Base-by-base conservation (phyloP, 2,113 vertebrate species). In the Psittacus erithacus region DNA sequence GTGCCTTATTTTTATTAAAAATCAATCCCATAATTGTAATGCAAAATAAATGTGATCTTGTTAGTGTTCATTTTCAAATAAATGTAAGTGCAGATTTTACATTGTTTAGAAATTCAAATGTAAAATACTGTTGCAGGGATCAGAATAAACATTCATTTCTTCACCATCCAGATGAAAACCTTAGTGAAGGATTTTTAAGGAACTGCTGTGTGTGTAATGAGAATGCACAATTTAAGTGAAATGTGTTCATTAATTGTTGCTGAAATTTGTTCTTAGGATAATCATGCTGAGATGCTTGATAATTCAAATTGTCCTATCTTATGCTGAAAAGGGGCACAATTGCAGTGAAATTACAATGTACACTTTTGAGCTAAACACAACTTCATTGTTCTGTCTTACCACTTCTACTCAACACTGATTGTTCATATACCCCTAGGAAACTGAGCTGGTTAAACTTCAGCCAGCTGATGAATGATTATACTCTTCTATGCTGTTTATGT, bases 1-100 rank as follows among this genome's bases (percentile, higher is more conserved):
- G 4, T 85, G 47, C 29, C 44, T 86, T 92, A 35, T 76, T 84
- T 92, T 84, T 35, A 38, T 44, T 49, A 89, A 52, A 31, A 71
- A 65, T 82, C 41, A 69, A 76, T 44, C 15, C 35, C 3, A 1
- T 38, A 43, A 24, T 62, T 90, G 14, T 62, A 79, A 80, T 65
- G 22, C 57, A 88, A 86, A 92, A 68, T 46, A 86, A 83, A 64
- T 50, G 3, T 44, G 44, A 50, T 70, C 23, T 90, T 47, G 5
- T 65, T 89, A 44, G n/a, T 35, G 16, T 65, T 95, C 20, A 41
- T 59, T 94, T 93, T 81, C 39, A 95, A 86, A 50, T 71, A 86
- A 52, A 67, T 22, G 0, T 39, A 80, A 68, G 22, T 27, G 44
- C 67, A 84, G 68, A 64, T 82, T 96, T 64, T 47, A 60, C 18